Evolutionary conservation across 2,113 vertebrate species (phyloP), one percentile per base, ranked within the genome.

Genomic region (Halichoeres trimaculatus): DNA sequence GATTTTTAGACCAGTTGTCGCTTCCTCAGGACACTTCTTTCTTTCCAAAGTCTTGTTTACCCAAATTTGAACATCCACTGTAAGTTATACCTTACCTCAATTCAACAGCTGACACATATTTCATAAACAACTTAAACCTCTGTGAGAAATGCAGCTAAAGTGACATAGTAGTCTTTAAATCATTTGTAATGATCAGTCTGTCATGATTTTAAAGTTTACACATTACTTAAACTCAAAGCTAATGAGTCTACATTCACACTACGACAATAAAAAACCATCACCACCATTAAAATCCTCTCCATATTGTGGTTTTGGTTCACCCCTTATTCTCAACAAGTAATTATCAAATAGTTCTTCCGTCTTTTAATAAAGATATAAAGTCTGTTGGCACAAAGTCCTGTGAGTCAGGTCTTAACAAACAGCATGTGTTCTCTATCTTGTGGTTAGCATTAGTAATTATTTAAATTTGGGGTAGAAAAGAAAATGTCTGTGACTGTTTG

Each of bases 371-470:
- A 77, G 74, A 72, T 45, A 4, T 69, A 11, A 57, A 79, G 66
- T 74, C 38, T 69, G 47, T 72, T 35, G 19, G 12, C 54, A 54
- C 43, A 73, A 64, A 76, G 58, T 45, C 5, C 11, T 43, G 38
- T 60, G 55, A 80, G 70, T 72, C 47, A 61, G 73, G 55, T 56
- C 60, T 54, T 70, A 79, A 83, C 64, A 85, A 87, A 82, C 23
- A 72, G 48, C 80, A 81, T 40, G 45, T 81, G 76, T 74, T 78
- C 85, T 56, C 80, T 51, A 72, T 85, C 61, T 67, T 77, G 65
- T 30, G 47, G 74, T 77, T 72, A 83, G 74, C 78, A 77, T 87
- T 60, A 68, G 70, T 66, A 72, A 88, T 89, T 61, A 79, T 86
- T 86, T 78, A 11, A 30, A 82, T 85, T 85, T 57, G 61, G 24